Evolutionary conservation across 1,140 invertebrate genomes (phyloP).

Genomic region (Metaphire vulgaris): DNA sequence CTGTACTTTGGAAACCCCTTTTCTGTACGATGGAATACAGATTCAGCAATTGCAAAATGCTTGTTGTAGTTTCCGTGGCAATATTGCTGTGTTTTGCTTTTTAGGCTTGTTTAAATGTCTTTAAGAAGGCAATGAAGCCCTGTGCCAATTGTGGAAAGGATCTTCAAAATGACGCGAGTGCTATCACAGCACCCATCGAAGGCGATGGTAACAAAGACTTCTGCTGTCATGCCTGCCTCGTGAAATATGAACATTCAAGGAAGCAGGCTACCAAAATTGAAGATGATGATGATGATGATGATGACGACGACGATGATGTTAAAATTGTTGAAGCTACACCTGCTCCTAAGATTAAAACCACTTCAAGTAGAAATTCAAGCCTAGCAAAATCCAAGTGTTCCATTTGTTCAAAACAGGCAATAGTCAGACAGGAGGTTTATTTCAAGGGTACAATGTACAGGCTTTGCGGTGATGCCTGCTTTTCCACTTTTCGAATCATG

Average conservation of each 20-base stretch:
- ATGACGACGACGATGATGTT: no score
- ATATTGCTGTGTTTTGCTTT: no score
- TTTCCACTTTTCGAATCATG: conserved; percentile 85
- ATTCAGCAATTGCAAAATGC: no score
- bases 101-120: conserved; percentile 59
- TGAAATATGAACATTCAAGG: conserved; percentile 64
- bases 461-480: conserved; percentile 83
- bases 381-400: conserved; percentile 37
- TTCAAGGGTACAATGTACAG: conserved; percentile 62
- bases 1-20: no score
- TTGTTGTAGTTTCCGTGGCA: no score
- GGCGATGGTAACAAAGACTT: conserved; percentile 81
- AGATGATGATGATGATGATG: conserved; percentile 33
- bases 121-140: conserved; percentile 79
- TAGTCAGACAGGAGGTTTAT: conserved; percentile 59
- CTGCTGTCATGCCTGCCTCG: conserved; percentile 77
- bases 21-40: no score
- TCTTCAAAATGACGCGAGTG: conserved; percentile 65
- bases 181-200: conserved; percentile 76
- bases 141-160: conserved; percentile 90
- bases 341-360: not conserved
- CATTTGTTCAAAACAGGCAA: conserved; percentile 44
- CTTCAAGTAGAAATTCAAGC: not conserved
- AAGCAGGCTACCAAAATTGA: conserved; percentile 29
- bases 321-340: conserved; percentile 8